These are phyloP conservation scores for Euzophera pinguis DNA, from an alignment of 2,888 invertebrate genomes.

Conservation along the genomic window DNA sequence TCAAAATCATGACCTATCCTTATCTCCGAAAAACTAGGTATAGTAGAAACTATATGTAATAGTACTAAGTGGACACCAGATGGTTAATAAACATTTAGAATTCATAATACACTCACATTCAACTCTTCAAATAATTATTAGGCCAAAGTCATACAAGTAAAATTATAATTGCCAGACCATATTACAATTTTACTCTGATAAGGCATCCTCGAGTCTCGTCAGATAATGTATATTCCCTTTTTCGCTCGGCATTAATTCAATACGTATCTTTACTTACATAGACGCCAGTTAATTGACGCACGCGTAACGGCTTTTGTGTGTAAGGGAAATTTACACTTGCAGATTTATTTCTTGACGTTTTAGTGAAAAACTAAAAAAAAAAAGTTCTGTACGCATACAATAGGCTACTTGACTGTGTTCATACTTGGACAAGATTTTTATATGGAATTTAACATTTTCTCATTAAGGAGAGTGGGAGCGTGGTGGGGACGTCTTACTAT, in stretches of 20 bases:
- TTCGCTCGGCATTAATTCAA: constrained; percentile 9
- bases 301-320: constrained; percentile 10
- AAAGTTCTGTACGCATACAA: not conserved
- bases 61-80: too few relatives aligned
- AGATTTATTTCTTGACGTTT: not conserved
- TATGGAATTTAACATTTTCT: too few relatives aligned
- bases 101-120: too few relatives aligned
- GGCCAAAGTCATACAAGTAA: not conserved
- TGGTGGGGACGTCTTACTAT: too few relatives aligned
- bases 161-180: not conserved
- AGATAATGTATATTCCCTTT: constrained; percentile 2
- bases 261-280: constrained; percentile 14
- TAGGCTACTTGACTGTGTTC: too few relatives aligned
- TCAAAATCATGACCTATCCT: too few relatives aligned
- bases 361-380: not conserved
- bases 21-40: too few relatives aligned
- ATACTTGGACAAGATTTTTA: too few relatives aligned
- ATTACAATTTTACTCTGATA: not conserved
- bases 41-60: too few relatives aligned
- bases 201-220: not conserved
- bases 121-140: too few relatives aligned
- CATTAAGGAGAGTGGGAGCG: too few relatives aligned
- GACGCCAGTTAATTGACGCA: constrained; percentile 12
- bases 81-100: too few relatives aligned
- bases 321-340: constrained; percentile 1